Evolutionary conservation across 2,113 vertebrate species (phyloP), one percentile per base, ranked within the genome.

Genomic region (Micronycteris hirsuta): DNA sequence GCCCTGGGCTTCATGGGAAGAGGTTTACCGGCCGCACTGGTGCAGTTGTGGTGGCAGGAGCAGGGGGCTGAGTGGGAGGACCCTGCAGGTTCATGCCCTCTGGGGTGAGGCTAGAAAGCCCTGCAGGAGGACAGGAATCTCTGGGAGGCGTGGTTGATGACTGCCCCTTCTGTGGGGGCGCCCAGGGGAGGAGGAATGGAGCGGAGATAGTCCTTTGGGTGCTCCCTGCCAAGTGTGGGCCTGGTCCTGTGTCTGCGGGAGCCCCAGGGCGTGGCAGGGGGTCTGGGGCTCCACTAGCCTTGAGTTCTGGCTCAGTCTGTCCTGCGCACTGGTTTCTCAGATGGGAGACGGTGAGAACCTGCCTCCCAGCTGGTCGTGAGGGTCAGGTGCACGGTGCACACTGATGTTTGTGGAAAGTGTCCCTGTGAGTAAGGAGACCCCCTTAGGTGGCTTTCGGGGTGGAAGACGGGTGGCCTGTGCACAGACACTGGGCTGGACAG

Each of bases 391-490:
- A 12, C 5, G 9, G 56, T n/a, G 26, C 19, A 41, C 47, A 58
- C 33, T 5, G 33, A 36, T 0, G 43, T 36, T 16, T 36, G 89
- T 36, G 22, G 5, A 28, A 47, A 33, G 11, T 28, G 49, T 36
- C 45, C 26, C 31, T 61, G 38, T 54, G 73, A 58, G 26, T 31
- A 5, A n/a, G 19, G n/a, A 26, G n/a, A 4, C 70, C 85, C 20
- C 3, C 45, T 8, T 10, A 8, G 2, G 0, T 41, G 33, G 73
- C 1, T 86, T 65, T 17, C 0, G 41, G 71, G 6, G 38, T 43
- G 13, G 12, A 14, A 43, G 71, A 16, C 14, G 1, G 14, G 70
- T 1, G 36, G 65, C 3, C 31, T 6, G 2, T 3, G 16, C 11
- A 4, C 31, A 41, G 73, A 74, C 15, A 0, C 58, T 7, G 28